Base-by-base conservation (phyloP, 2,888 invertebrate genomes). In the Neuroscelio doddi region DNA sequence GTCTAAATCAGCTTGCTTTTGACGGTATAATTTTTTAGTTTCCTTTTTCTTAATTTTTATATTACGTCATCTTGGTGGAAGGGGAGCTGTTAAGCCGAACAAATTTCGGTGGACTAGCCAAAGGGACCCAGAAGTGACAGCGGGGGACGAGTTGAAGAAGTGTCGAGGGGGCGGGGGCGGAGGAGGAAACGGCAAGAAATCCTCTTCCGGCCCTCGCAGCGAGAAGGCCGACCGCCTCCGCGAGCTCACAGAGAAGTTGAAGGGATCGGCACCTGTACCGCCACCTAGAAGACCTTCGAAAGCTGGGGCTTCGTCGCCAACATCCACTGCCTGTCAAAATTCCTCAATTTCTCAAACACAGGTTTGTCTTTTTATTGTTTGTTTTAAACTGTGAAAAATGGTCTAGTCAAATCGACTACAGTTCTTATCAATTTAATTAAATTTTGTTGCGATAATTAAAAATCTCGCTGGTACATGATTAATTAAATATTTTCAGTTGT, bases 91-190 rank as follows among this genome's bases (percentile, higher is more conserved):
- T n/a, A n/a, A n/a, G n/a, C n/a, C n/a, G n/a, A n/a, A n/a, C n/a
- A n/a, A n/a, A n/a, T 21, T 21, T 21, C 21, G 21, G 21, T 5
- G 21, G 21, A 21, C 21, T 21, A 4, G 10, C 30, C 30, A 10
- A 21, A 30, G 80, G 85, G 83, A 78, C 77, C 81, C 80, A 73
- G 78, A 80, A 63, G 81, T 80, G 85, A 90, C 90, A 89, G 91
- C 91, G 84, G 91, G 93, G 91, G 93, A 93, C 87, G 92, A 93
- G 76, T 87, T 93, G 86, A 92, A 92, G 83, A 92, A 91, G 85
- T 89, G 91, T 85, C 91, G 92, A 74, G 80, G 82, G 82, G 79
- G 82, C 78, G 80, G 82, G 75, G 81, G 81, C 76, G 80, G 80
- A 71, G 81, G 81, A 73, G 80, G 81, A 72, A 75, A 77, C 57